Base-by-base conservation (phyloP, 2,113 vertebrate species). In the Petroica traversi region DNA sequence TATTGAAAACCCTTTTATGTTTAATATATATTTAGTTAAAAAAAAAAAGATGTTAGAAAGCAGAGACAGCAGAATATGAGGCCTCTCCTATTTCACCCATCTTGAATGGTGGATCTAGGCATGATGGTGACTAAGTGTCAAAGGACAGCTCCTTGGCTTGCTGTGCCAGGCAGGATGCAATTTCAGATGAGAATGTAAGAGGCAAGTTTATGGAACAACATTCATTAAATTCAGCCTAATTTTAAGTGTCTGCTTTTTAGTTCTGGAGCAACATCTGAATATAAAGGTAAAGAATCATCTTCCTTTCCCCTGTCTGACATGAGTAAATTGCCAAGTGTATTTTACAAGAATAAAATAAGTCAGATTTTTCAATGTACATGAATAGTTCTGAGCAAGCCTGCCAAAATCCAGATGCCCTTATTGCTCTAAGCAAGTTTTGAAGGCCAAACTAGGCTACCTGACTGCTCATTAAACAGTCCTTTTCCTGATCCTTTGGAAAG, bases 271-370 rank as follows among this genome's bases (percentile, higher is more conserved):
- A 8, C 22, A 83, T 57, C 69, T 95, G 72, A 92, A 71, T 84
- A 45, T 45, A 66, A 66, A 59, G 9, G 41, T 64, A 78, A 85
- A 58, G 55, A 80, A 76, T 71, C 9, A 33, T 85, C 31, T 63
- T 79, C 18, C 13, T 82, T 89, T 61, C 12, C 14, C 7, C 14
- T 31, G 31, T 75, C 71, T 74, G 82, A 28, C 23, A 51, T 49
- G 69, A 79, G 29, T 62, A 91, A 92, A 86, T 82, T 88, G n/a
- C 24, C 14, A 72, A 68, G 15, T 1, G 4, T 80, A 41, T 92
- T 86, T 93, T 81, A 55, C 62, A 63, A 78, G 34, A 90, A 86
- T 66, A 76, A 92, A 97, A 92, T 43, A 91, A 76, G 88, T 59
- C 38, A 90, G 64, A n/a, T 66, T 92, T 91, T 74, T 85, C 77